phyloP scores from a whole-genome alignment of 1,140 invertebrate species.

The Caenorhabditis briggsae region DNA sequence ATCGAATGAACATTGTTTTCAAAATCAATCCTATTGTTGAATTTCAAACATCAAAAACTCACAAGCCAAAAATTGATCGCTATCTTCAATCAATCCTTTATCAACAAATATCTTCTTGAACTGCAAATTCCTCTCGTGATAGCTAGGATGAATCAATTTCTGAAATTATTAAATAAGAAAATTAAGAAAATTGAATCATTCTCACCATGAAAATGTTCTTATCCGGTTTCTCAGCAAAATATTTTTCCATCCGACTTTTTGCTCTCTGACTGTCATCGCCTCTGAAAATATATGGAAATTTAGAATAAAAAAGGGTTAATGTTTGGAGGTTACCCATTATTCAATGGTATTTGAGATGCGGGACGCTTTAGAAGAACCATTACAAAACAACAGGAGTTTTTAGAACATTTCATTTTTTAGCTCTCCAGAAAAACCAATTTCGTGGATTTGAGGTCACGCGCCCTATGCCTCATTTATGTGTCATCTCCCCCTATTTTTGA shows the following conservation, averaged over 20 bases:
- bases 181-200: too few relatives aligned
- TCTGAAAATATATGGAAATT: constrained; percentile 6
- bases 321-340: background rate
- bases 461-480: background rate
- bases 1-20: background rate
- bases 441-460: constrained; percentile 22
- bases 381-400: background rate
- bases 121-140: constrained; percentile 55
- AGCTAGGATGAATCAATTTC: constrained; percentile 59
- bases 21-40: background rate
- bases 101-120: constrained; percentile 59
- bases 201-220: constrained; percentile 52
- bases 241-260: constrained; percentile 41
- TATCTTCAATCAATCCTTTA: constrained; percentile 40
- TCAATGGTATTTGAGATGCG: background rate
- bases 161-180: background rate
- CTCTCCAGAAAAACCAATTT: background rate
- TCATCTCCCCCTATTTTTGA: background rate
- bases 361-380: constrained; percentile 19
- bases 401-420: background rate
- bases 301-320: background rate
- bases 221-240: constrained; percentile 41
- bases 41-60: constrained; percentile 38
- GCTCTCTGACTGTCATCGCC: background rate
- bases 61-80: constrained; percentile 61